Evolutionary conservation across 1,140 invertebrate species (phyloP), one percentile per base, ranked within the genome.

Genomic region (Hyposmocoma kahamanoa): DNA sequence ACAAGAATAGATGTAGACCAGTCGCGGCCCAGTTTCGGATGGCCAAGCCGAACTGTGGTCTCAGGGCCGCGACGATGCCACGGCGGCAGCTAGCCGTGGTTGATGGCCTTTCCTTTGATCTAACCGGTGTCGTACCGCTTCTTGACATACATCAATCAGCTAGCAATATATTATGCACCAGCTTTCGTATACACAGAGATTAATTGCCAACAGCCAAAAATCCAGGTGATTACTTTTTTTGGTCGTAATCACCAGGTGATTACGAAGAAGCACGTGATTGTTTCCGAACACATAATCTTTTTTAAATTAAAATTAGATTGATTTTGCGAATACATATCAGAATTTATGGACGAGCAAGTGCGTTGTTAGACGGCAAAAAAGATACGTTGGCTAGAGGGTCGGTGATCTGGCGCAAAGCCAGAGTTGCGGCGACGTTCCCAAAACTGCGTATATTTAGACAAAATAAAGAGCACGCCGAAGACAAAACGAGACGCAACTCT

Each of bases 361-460:
- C 48, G 61, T 64, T 62, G 54, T 64, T 58, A 55, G 57, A 49
- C 51, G 32, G 42, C 39, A 70, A 62, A 71, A 77, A 70, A 77
- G 70, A 72, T 67, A 67, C 70, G 55, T 54, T 54, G 51, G 57
- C 47, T 56, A 72, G 67, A 66, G 67, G 72, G 67, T n/a, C n/a
- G 63, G 67, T 62, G 56, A 34, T 22, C 69, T 84, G 77, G 80
- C 73, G 42, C 13, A 24, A 8, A 48, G 77, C 77, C 81, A 84
- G 59, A 50, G 81, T 80, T 75, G 79, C 72, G 72, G 66, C 65
- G 65, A 77, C 72, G 81, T 79, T 83, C 77, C 81, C 81, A 81
- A 84, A 84, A 83, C 77, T 81, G 77, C 77, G 79, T 84, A 84
- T 84, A 84, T 84, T 84, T 84, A 83, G 79, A 84, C 79, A 83